Evolutionary conservation across 1,140 invertebrate species (phyloP), one percentile per base, ranked within the genome.

Genomic region (Scaptodrosophila lebanonensis): DNA sequence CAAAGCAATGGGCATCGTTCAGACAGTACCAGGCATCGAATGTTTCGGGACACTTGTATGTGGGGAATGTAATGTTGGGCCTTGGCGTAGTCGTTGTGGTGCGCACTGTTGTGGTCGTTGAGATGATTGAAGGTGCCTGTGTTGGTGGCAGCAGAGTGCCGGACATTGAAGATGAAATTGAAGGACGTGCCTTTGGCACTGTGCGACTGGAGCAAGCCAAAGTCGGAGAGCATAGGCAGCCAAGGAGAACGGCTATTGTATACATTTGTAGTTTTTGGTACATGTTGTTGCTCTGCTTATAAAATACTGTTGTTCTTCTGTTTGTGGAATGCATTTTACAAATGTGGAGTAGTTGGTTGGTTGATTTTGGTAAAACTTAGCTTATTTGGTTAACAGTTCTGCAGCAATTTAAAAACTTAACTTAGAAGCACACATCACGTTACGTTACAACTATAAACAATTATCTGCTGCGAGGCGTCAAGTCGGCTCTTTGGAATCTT

Each of bases 21-120:
- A 97, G 90, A 88, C 96, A 98, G 89, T 97, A 97, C 92, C 93
- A 96, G 87, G 94, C 93, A 83, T 94, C 95, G 88, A 97, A 97
- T 83, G 93, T 92, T 59, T 93, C 92, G 76, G 95, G 95, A 90
- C 96, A 97, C 83, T 93, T 92, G 90, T 95, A 97, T 84, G 94
- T 96, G 87, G 95, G 95, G 92, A 97, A 97, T 91, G 95, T 97
- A 88, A 97, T 93, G 88, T 97, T 97, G 66, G 95, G 94, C 71
- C 95, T 89, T 67, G 93, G 91, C 75, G 94, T 94, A 3, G 79
- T 83, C 1, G 72, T 77, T 91, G 91, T 88, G 90, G 90, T 71
- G 91, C 88, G 64, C 52, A 73, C 60, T 16, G 76, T 82, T 2
- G 75, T 61, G 11, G 62, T 71, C 2, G 67, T 71, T 1, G 32